Evolutionary conservation across 2,113 vertebrate species (phyloP), one percentile per base, ranked within the genome.

Genomic region (Ophthalmolycus amberensis): DNA sequence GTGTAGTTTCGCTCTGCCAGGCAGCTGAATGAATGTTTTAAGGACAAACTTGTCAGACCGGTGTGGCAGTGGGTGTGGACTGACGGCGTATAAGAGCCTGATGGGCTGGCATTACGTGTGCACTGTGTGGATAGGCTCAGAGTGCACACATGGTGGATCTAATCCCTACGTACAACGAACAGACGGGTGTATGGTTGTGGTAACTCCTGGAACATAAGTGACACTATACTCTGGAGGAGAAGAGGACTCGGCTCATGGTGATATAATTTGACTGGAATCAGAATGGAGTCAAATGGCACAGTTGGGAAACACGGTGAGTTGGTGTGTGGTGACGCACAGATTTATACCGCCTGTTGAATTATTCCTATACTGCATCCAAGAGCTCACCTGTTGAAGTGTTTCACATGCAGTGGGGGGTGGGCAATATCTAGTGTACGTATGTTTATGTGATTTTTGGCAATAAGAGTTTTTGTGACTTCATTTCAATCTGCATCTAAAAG

Each of bases 41-140:
- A 62, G 9, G 75, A 29, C 27, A 85, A 71, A 91, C 93, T 88
- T 85, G 95, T 94, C 88, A 87, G 80, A 94, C 94, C 85, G 89
- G 95, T 93, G 90, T 81, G 37, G 81, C 70, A 62, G 86, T 94
- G 94, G 94, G 94, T 92, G 95, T 94, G 93, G 86, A 75, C 83
- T 82, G 52, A 65, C 50, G 54, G 37, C 52, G 38, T 46, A 54
- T 64, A 65, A 67, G 34, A 83, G 58, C 18, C 32, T n/a, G 9
- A 58, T 70, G 72, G 73, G 25, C 40, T 82, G 68, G 44, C 6
- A 66, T 15, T 58, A 20, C 59, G 22, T 50, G 46, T 40, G 4
- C 81, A 84, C 58, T 76, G 75, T 69, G 83, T 66, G 34, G 38
- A 40, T 38, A 9, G n/a, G 27, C 52, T 88, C 69, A 56, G 38